Percentiles rank a stretch among this genome's conserved stretches.
These are phyloP conservation scores for Thaumatotibia leucotreta DNA, from an alignment of 1,140 invertebrate species.

Conservation along the genomic window DNA sequence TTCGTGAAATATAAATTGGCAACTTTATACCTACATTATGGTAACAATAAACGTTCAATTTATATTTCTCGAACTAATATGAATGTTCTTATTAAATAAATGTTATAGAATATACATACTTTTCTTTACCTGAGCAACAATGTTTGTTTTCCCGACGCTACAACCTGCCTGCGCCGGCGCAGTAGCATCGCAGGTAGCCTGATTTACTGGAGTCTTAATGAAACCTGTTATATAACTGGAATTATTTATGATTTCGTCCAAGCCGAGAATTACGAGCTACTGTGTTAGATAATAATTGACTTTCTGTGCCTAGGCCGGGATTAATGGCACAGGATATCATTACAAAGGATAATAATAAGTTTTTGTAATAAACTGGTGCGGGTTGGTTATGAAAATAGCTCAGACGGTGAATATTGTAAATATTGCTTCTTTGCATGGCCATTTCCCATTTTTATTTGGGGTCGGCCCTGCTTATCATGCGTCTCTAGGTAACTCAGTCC, in stretches of 20 bases:
- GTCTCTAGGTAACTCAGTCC: too few species aligned
- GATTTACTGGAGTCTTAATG: constrained; percentile 68
- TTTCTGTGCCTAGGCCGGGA: constrained; percentile 35
- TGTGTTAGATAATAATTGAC: constrained; percentile 66
- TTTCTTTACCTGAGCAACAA: background rate
- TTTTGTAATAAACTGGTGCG: background rate
- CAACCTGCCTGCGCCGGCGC: constrained; percentile 40
- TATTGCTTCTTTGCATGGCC: too few species aligned
- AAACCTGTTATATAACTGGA: constrained; percentile 70
- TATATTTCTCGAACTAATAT: too few species aligned
- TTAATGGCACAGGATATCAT: constrained; percentile 6
- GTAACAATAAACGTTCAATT: too few species aligned
- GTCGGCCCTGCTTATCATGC: too few species aligned
- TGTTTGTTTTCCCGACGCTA: constrained; percentile 30
- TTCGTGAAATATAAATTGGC: too few species aligned
- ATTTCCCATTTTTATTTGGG: too few species aligned
- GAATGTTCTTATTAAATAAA: too few species aligned
- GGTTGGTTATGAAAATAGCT: background rate
- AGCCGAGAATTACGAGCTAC: constrained; percentile 52
- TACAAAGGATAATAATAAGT: constrained; percentile 1
- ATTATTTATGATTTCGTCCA: constrained; percentile 70
- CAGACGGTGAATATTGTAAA: too few species aligned
- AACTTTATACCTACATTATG: too few species aligned
- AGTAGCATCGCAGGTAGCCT: constrained; percentile 54
- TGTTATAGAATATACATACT: too few species aligned